These are phyloP conservation scores for Machimus atricapillus DNA, from an alignment of 2,888 invertebrate genomes.

Conservation along the genomic window DNA sequence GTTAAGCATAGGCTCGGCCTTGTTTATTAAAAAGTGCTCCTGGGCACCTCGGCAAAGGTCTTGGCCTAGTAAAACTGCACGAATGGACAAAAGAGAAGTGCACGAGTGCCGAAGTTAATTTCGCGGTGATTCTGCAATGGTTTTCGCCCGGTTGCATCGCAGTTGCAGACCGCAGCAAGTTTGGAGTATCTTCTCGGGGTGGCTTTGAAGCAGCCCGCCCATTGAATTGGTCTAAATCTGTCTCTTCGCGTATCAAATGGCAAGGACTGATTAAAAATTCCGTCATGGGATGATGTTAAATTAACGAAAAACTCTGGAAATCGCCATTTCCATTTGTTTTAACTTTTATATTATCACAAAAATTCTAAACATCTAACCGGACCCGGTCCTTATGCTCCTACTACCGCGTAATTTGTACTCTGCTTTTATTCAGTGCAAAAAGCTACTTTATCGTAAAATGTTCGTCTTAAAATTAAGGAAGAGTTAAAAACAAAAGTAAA, in stretches of 20 bases:
- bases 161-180: background rate
- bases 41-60: background rate
- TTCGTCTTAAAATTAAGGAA: background rate
- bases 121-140: background rate
- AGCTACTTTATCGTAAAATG: background rate
- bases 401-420: conserved; percentile 7
- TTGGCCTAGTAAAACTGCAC: background rate
- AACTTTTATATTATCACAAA: background rate
- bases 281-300: background rate
- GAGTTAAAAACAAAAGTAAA: conserved; percentile 7
- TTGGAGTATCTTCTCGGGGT: background rate
- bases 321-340: background rate
- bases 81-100: background rate
- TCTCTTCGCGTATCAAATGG: background rate
- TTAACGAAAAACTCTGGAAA: background rate
- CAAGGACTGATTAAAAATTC: background rate
- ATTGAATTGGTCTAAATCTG: background rate
- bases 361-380: background rate
- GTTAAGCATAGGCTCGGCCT: background rate
- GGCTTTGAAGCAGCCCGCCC: background rate
- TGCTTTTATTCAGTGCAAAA: conserved; percentile 21
- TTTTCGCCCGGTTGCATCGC: background rate
- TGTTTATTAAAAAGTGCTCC: background rate
- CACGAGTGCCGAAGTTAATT: background rate
- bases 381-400: background rate